A percentile compares a stretch with the other conserved stretches of the same genome.
Evolutionary conservation across 2,797 vertebrate genomes (phyloP).

Genomic region (Spinibarbus caldwelli): DNA sequence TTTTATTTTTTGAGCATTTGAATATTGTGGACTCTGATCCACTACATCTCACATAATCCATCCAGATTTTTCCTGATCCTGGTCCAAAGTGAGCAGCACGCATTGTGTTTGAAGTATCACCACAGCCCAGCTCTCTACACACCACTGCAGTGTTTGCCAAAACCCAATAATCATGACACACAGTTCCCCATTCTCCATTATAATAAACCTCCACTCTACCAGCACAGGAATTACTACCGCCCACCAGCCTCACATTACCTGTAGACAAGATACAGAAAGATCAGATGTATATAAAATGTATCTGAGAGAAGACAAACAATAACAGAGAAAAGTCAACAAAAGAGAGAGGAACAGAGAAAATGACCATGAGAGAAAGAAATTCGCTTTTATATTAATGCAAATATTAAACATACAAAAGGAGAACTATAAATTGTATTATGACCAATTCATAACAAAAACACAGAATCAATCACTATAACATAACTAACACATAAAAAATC

Average conservation of each 20-base stretch:
- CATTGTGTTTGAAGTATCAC: background rate
- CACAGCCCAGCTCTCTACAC: constrained; percentile 71
- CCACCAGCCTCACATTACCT: background rate
- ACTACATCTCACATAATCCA: background rate
- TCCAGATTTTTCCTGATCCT: constrained; percentile 59
- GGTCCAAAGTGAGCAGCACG: constrained; percentile 56
- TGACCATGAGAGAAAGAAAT: background rate
- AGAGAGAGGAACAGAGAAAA: background rate
- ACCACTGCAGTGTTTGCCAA: constrained; percentile 51
- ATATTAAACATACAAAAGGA: too few species aligned
- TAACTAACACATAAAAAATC: background rate
- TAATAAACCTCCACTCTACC: constrained; percentile 14
- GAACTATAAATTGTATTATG: background rate
- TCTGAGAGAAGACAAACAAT: background rate
- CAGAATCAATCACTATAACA: background rate
- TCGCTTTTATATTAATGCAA: background rate
- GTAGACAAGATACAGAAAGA: background rate
- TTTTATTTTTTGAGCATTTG: background rate
- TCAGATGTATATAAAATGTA: background rate
- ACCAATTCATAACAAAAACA: background rate
- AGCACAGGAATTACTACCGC: background rate
- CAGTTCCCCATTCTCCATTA: constrained; percentile 11
- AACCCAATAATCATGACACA: constrained; percentile 48
- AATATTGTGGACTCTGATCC: constrained; percentile 35
- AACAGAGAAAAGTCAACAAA: background rate